Evolutionary conservation across 92 coral and sea anemone genomes (phyloP), one percentile per base, ranked within the genome.

Genomic region (Virgularia gustaviana): DNA sequence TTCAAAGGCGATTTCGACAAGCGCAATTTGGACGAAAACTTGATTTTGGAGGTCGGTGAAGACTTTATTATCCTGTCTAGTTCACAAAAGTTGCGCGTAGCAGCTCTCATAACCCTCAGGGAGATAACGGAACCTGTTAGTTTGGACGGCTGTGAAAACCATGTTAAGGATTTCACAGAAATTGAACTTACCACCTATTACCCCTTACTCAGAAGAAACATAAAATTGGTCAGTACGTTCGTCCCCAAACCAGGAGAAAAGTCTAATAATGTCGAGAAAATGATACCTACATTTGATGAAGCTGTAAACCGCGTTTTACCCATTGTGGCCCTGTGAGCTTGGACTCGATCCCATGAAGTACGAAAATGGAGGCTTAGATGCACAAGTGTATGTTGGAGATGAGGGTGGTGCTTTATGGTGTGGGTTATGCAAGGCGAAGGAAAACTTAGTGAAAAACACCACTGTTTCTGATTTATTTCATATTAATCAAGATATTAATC

Each of bases 291-390:
- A 13, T 76, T 76, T 49, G 80, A 76, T 47, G 49, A 32, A 12
- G 90, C 87, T 8, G 87, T 86, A 2, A 82, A 78, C 59, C 56
- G 65, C 44, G 34, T 71, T 19, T 56, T 81, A 27, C 86, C 86
- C 4, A 27, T 58, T 4, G n/a, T n/a, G n/a, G n/a, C n/a, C n/a
- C 70, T 81, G 32, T n/a, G 39, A 81, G 36, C 49, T 57, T 38
- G 82, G 42, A 1, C 24, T 70, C 29, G 78, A 78, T 43, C 77
- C 67, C 36, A 78, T 6, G 12, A 57, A 57, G 16, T 56, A 67
- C 30, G 37, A 79, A 62, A 71, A 79, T 65, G 15, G 70, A 23
- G 88, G 88, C 29, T 31, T 79, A 39, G 81, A 79, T 79, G 83
- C 36, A 71, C 16, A 28, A 49, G 7, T 72, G 72, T 24, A 25